Evolutionary conservation across 2,888 invertebrate genomes (phyloP).

Genomic region (Molorchus minor): DNA sequence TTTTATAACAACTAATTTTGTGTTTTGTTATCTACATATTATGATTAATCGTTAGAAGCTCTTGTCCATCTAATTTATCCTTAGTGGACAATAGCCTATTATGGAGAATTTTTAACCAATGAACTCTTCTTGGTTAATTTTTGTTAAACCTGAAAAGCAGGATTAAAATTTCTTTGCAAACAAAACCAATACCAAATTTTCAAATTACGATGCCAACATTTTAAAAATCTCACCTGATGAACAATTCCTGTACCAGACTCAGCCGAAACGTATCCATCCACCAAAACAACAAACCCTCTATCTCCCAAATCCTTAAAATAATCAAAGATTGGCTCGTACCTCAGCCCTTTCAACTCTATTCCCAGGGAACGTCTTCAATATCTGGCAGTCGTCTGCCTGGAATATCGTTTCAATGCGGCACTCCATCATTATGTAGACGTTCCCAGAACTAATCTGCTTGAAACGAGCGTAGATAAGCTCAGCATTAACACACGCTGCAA

Average conservation of each 20-base stretch:
- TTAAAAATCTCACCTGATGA: too few species aligned
- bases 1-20: too few species aligned
- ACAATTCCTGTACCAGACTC: conserved; percentile 90
- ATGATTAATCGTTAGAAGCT: too few species aligned
- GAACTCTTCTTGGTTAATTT: too few species aligned
- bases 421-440: conserved; percentile 86
- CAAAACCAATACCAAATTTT: too few species aligned
- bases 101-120: too few species aligned
- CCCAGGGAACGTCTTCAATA: conserved; percentile 84
- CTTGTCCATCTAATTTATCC: too few species aligned
- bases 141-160: too few species aligned
- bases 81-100: too few species aligned
- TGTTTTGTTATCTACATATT: too few species aligned
- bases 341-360: conserved; percentile 76
- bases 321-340: conserved; percentile 83
- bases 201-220: too few species aligned
- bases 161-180: too few species aligned
- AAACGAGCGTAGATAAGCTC: conserved; percentile 84
- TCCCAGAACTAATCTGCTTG: conserved; percentile 72
- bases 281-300: conserved; percentile 82
- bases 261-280: conserved; percentile 92
- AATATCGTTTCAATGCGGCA: conserved; percentile 80
- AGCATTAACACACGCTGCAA: conserved; percentile 93
- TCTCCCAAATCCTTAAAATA: conserved; percentile 75
- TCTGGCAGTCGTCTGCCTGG: conserved; percentile 77